These are phyloP conservation scores for Temnothorax rugatulus DNA, from an alignment of 2,888 invertebrate genomes.

Conservation along the genomic window DNA sequence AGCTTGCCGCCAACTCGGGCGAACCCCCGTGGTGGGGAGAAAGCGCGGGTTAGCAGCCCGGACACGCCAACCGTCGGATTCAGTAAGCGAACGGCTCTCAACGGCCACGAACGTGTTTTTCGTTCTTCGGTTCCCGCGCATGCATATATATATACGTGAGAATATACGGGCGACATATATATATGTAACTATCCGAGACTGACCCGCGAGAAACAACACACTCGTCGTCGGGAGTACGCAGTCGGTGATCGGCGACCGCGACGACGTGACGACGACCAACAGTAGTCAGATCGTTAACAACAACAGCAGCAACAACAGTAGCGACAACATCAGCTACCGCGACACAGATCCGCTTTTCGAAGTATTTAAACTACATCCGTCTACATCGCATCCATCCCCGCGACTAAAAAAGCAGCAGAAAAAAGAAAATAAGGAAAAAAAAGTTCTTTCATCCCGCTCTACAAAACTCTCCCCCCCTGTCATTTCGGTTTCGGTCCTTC, in stretches of 20 bases:
- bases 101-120: slow-evolving; percentile 80
- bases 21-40: slow-evolving; percentile 74
- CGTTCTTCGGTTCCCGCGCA: slow-evolving; percentile 78
- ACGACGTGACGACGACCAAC: slow-evolving; percentile 45
- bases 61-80: slow-evolving; percentile 82
- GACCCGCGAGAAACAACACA: slow-evolving; percentile 68
- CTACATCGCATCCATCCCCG: slow-evolving; percentile 29
- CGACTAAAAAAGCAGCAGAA: slow-evolving; percentile 17
- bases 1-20: slow-evolving; percentile 71
- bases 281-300: slow-evolving; percentile 45
- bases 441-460: slow-evolving; percentile 43
- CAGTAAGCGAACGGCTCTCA: slow-evolving; percentile 85
- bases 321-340: slow-evolving; percentile 56
- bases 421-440: slow-evolving; percentile 13
- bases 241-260: slow-evolving; percentile 69
- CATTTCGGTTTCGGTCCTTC: slow-evolving; percentile 74
- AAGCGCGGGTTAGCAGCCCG: slow-evolving; percentile 85
- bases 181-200: slow-evolving; percentile 72
- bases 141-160: slow-evolving; percentile 69
- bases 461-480: slow-evolving; percentile 24
- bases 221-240: slow-evolving; percentile 67
- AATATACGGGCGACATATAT: slow-evolving; percentile 44
- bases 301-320: neutral
- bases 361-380: slow-evolving; percentile 3
- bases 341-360: slow-evolving; percentile 65